Evolutionary conservation across 2,797 vertebrate species (phyloP).

Genomic region (Neoniphon sammara): DNA sequence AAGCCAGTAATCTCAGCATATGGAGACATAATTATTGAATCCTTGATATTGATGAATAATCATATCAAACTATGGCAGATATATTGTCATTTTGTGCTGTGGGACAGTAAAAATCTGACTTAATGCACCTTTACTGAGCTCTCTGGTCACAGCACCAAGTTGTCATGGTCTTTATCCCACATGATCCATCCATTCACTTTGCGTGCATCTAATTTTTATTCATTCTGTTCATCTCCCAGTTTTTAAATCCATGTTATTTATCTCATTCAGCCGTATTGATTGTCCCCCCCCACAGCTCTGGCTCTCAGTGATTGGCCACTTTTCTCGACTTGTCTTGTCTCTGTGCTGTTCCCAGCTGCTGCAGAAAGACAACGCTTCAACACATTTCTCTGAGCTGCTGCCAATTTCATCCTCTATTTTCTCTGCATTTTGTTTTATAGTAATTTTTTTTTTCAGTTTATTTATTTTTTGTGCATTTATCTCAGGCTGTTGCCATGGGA

Average conservation of each 20-base stretch:
- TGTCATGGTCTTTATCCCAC: constrained; percentile 20
- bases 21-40: no score
- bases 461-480: constrained; percentile 5
- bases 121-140: background rate
- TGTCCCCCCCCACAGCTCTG: constrained; percentile 33
- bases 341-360: constrained; percentile 40
- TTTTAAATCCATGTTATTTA: constrained; percentile 53
- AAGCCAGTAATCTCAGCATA: no score
- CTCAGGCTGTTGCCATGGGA: constrained; percentile 19
- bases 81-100: background rate
- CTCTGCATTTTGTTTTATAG: constrained; percentile 19
- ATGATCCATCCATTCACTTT: constrained; percentile 21
- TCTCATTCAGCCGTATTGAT: constrained; percentile 58
- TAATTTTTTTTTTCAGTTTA: background rate
- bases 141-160: constrained; percentile 10
- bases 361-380: constrained; percentile 9
- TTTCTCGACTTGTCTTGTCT: constrained; percentile 27
- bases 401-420: constrained; percentile 36
- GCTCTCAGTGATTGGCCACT: constrained; percentile 51
- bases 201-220: constrained; percentile 32
- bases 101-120: background rate
- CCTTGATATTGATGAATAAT: no score
- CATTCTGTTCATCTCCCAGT: constrained; percentile 36
- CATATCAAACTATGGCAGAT: no score
- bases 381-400: constrained; percentile 34